A percentile compares a stretch with the other conserved stretches of the same genome.
Conservation (phyloP, 2,797 vertebrate genomes). For the Okamejei kenojei region DNA sequence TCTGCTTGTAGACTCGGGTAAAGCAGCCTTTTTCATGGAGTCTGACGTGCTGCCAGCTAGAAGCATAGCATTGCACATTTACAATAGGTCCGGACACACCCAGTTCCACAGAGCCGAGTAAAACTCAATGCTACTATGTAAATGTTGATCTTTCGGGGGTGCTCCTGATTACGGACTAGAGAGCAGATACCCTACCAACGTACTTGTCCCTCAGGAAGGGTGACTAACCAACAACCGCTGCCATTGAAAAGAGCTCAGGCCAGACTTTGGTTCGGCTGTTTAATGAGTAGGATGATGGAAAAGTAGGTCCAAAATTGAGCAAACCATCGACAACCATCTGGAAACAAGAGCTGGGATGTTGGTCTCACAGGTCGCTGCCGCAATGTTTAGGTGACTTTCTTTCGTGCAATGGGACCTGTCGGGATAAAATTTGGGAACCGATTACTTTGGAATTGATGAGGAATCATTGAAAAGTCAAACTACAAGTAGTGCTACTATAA, state of each 20-base stretch:
- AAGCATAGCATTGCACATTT: no score
- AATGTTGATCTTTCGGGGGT: neutral
- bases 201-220: neutral
- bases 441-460: neutral
- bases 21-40: no score
- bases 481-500: neutral
- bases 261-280: neutral
- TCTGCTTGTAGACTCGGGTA: no score
- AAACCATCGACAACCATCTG: neutral
- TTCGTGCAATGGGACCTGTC: conserved; percentile 13
- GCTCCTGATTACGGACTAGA: neutral
- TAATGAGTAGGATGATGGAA: neutral
- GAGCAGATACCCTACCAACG: neutral
- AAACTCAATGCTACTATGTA: neutral
- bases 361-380: neutral
- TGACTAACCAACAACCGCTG: no score
- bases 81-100: no score
- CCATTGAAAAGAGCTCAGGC: no score
- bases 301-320: neutral
- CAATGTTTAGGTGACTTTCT: neutral
- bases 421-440: neutral
- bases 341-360: neutral
- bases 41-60: no score
- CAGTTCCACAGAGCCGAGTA: no score
- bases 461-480: neutral